Conservation (phyloP, 1,140 invertebrate genomes). For the Polypedilum pembai region DNA sequence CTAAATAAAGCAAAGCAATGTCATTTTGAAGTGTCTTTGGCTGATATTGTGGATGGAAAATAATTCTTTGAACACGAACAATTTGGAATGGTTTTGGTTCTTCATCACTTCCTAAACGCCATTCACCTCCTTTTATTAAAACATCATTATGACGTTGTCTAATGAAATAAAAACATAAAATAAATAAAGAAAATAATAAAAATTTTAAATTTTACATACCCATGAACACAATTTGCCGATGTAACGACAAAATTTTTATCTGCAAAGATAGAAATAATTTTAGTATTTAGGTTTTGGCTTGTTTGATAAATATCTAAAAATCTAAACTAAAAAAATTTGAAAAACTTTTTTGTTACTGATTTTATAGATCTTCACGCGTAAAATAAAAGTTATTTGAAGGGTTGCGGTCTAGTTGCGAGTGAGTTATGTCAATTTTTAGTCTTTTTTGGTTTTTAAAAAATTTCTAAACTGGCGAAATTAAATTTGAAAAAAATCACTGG, state of each 20-base stretch:
- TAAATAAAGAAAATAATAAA: constrained; percentile 29
- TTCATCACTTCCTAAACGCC: constrained; percentile 71
- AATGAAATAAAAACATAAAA: constrained; percentile 41
- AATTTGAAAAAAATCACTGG: too few relatives aligned
- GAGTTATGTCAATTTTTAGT: too few relatives aligned
- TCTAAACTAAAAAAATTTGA: too few relatives aligned
- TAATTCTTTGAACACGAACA: constrained; percentile 57
- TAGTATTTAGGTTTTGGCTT: too few relatives aligned
- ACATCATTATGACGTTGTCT: constrained; percentile 51
- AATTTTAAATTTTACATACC: constrained; percentile 15
- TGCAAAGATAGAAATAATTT: too few relatives aligned
- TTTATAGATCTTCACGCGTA: too few relatives aligned
- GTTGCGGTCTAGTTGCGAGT: too few relatives aligned
- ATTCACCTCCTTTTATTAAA: constrained; percentile 73
- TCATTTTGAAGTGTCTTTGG: constrained; percentile 57
- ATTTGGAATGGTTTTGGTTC: constrained; percentile 73
- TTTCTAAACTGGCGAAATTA: too few relatives aligned
- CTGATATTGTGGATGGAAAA: constrained; percentile 63
- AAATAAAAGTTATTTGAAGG: too few relatives aligned
- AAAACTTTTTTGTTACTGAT: too few relatives aligned
- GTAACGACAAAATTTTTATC: constrained; percentile 39
- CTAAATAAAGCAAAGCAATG: constrained; percentile 59
- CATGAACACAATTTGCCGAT: constrained; percentile 45
- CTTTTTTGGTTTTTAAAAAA: too few relatives aligned
- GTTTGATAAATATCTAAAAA: too few relatives aligned